These are phyloP conservation scores for Pharmacophagus antenor DNA, from an alignment of 2,888 invertebrate species.

Conservation along the genomic window DNA sequence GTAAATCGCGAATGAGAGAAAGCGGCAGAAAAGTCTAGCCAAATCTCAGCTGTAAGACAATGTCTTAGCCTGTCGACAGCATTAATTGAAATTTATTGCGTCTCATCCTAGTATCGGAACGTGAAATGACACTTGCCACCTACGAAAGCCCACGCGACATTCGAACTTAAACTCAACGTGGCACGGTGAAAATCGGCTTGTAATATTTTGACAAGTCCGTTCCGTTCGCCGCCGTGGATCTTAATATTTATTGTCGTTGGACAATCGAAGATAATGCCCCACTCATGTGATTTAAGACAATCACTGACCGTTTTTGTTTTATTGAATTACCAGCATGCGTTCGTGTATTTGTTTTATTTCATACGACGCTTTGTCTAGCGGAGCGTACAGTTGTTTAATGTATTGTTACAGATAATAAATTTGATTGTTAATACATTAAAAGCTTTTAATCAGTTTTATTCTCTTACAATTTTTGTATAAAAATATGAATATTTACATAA, in stretches of 20 bases:
- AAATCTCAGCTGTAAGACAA: constrained; percentile 69
- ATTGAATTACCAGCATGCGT: constrained; percentile 60
- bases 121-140: constrained; percentile 52
- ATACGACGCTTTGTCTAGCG: constrained; percentile 15
- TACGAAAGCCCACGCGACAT: constrained; percentile 36
- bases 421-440: background rate
- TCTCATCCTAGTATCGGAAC: constrained; percentile 58
- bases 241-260: constrained; percentile 60
- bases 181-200: constrained; percentile 42
- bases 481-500: too few relatives aligned
- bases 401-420: background rate
- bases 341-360: constrained; percentile 33
- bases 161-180: constrained; percentile 38
- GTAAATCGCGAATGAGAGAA: constrained; percentile 35
- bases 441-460: background rate
- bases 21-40: constrained; percentile 49
- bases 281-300: constrained; percentile 76
- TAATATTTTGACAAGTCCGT: constrained; percentile 39
- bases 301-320: constrained; percentile 63
- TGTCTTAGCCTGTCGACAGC: constrained; percentile 64
- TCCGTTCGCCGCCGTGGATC: constrained; percentile 46
- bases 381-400: background rate
- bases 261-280: constrained; percentile 77
- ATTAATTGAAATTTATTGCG: constrained; percentile 79
- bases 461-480: background rate